These are phyloP conservation scores for Otolemur garnettii DNA, from an alignment of 2,113 vertebrate species.

Conservation along the genomic window DNA sequence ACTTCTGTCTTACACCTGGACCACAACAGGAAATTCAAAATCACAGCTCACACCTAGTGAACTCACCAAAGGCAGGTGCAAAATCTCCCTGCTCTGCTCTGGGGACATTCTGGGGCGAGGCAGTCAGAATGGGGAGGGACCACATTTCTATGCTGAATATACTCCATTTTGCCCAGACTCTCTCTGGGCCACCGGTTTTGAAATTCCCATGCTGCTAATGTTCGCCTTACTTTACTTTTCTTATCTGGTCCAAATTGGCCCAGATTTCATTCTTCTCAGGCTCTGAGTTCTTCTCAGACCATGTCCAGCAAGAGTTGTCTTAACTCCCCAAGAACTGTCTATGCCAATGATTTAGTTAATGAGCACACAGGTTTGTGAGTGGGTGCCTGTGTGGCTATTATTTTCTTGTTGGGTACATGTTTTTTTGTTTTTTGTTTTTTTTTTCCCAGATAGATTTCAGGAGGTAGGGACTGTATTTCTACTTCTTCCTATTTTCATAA, in stretches of 20 bases:
- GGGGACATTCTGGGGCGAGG: neutral
- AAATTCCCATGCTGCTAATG: neutral
- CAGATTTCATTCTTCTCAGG: neutral
- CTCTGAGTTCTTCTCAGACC: neutral
- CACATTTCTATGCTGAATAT: neutral
- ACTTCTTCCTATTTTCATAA: neutral
- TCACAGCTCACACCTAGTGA: neutral
- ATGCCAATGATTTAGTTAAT: neutral
- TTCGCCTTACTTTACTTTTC: neutral
- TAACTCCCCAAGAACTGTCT: neutral
- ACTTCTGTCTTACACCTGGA: neutral
- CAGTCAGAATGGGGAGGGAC: no score
- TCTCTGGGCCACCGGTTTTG: neutral
- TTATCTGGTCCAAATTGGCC: neutral
- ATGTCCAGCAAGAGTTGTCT: neutral
- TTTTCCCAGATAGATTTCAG: neutral
- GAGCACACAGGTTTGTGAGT: neutral
- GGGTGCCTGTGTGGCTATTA: neutral
- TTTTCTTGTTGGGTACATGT: neutral
- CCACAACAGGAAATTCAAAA: neutral
- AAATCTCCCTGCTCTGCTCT: neutral
- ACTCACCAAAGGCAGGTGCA: neutral
- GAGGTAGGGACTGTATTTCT: neutral
- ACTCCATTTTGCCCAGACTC: neutral
- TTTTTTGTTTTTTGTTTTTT: neutral